Evolutionary conservation across 2,797 vertebrate genomes (phyloP), one percentile per base, ranked within the genome.

Genomic region (Chrysocyon brachyurus): DNA sequence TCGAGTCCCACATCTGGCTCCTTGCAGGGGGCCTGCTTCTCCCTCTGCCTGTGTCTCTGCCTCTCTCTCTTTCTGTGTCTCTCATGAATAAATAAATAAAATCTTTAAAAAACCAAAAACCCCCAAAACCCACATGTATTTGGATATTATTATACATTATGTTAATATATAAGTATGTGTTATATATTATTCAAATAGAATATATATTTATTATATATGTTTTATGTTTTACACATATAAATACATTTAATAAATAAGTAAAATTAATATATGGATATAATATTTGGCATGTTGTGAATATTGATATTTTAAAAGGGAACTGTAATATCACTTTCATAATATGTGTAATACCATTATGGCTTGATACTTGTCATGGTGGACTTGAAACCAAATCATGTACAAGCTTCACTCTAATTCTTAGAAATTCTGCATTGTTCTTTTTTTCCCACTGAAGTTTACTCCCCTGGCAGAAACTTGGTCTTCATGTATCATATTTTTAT

Each of bases 291-390:
- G 7, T 54, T 78, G 61, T 82, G 79, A 72, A 79, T 77, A 70
- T 21, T 68, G 61, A 63, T 91, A 87, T 88, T 96, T 92, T 90
- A 75, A 90, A 81, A 96, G 59, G 73, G 88, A 75, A 82, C 15
- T 63, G 24, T 82, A 87, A 64, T 56, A 15, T 12, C 90, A 75
- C 19, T 68, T 97, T 81, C 81, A 52, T 77, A 81, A 22, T 52
- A 28, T 46, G 24, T 15, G 49, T 19, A 33, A 12, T 81, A 52
- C 26, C 56, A 17, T 15, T 54, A 83, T 46, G 61, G 52, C 15
- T 59, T 81, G 64, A 88, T 31, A 52, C 4, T 26, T 16, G 28
- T 14, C 36, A 66, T 21, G 6, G 9, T 12, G 72, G 22, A 81
- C 89, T 89, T 28, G 21, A n/a, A 36, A 57, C 49, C 84, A 88